Conservation (phyloP, 2,797 vertebrate genomes). For the Adrianichthys oophorus region DNA sequence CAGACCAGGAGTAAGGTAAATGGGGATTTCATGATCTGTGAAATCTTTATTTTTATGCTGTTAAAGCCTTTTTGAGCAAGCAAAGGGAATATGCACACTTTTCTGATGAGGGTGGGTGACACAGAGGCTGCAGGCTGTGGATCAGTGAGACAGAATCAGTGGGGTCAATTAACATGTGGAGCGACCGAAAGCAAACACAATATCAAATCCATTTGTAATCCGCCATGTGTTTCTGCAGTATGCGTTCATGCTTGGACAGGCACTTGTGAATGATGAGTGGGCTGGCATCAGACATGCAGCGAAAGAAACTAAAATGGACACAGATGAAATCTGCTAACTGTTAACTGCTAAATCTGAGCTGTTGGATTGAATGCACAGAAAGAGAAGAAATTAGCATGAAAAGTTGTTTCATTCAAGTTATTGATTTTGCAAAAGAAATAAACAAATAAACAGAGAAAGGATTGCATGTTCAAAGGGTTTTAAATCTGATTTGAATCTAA, state of each 20-base stretch:
- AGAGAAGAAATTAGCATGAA: background rate
- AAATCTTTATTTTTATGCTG: constrained; percentile 43
- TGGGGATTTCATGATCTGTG: constrained; percentile 41
- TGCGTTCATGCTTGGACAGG: background rate
- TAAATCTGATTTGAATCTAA: no score
- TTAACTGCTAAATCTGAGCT: background rate
- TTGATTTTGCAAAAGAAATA: background rate
- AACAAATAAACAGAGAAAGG: background rate
- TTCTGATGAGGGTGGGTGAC: constrained; percentile 1
- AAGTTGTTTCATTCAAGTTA: background rate
- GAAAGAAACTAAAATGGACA: constrained; percentile 8
- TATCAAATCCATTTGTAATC: constrained; percentile 62
- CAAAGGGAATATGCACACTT: constrained; percentile 12
- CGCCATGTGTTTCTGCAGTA: constrained; percentile 26
- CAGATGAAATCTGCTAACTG: background rate
- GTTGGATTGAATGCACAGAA: background rate
- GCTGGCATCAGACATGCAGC: constrained; percentile 5
- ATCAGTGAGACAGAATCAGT: constrained; percentile 64
- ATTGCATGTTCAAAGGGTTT: no score
- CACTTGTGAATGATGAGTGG: background rate
- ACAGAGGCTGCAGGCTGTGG: constrained; percentile 32
- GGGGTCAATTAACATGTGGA: constrained; percentile 58
- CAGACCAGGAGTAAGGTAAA: constrained; percentile 29
- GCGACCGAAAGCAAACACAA: constrained; percentile 50
- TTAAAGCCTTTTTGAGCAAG: constrained; percentile 5